Percentiles rank a stretch among this genome's conserved stretches.
These are phyloP conservation scores for Brachypalpus laphriformis DNA, from an alignment of 2,888 invertebrate species.

Conservation along the genomic window DNA sequence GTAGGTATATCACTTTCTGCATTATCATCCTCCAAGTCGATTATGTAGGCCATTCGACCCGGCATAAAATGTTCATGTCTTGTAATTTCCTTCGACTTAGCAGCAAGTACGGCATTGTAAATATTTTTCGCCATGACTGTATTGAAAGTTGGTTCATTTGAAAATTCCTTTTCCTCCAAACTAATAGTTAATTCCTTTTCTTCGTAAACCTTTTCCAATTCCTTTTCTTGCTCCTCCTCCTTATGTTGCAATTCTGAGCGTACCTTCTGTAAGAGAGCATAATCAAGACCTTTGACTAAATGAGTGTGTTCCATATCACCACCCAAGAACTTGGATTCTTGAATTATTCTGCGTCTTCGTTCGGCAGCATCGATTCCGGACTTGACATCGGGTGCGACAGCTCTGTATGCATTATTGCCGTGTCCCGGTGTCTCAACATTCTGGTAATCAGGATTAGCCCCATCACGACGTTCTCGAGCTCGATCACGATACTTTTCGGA, in stretches of 20 bases:
- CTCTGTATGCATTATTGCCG: constrained; percentile 85
- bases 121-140: constrained; percentile 92
- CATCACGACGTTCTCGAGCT: constrained; percentile 95
- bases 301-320: constrained; percentile 99
- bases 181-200: constrained; percentile 77
- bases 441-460: constrained; percentile 91
- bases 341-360: constrained; percentile 95
- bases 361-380: constrained; percentile 97
- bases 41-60: constrained; percentile 99
- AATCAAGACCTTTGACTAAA: constrained; percentile 98
- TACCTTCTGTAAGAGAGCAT: constrained; percentile 95
- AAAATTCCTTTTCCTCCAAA: constrained; percentile 64
- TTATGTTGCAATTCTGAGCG: constrained; percentile 92
- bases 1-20: constrained; percentile 96
- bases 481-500: constrained; percentile 96
- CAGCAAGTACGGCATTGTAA: constrained; percentile 82
- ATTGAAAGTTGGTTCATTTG: constrained; percentile 84
- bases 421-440: constrained; percentile 88
- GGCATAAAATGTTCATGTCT: constrained; percentile 96
- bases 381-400: constrained; percentile 98
- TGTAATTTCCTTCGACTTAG: constrained; percentile 89
- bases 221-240: constrained; percentile 92
- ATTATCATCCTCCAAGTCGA: constrained; percentile 96
- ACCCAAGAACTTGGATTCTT: constrained; percentile 99
- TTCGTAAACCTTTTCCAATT: constrained; percentile 89